Percentiles rank a stretch among this genome's conserved stretches.
Conservation (phyloP, 2,113 vertebrate species). For the Laterallus jamaicensis region DNA sequence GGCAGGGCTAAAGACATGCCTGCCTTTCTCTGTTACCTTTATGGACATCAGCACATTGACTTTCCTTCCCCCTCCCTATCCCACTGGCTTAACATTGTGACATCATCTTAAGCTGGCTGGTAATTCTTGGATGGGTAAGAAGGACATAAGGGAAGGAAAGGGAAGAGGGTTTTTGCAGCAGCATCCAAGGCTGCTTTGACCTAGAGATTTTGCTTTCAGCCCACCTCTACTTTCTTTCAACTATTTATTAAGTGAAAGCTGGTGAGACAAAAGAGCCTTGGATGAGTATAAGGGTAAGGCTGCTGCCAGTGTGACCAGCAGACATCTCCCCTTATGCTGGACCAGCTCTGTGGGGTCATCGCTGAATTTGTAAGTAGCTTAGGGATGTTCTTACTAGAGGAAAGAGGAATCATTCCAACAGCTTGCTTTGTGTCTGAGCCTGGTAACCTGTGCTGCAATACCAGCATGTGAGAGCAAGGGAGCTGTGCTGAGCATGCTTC, state of each 20-base stretch:
- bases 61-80: not conserved
- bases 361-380: not conserved
- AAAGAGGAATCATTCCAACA: not conserved
- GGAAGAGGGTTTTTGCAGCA: not conserved
- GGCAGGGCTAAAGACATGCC: not conserved
- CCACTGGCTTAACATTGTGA: not conserved
- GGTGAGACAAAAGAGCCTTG: not conserved
- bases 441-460: not conserved
- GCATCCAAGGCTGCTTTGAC: not conserved
- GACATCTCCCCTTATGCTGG: not conserved
- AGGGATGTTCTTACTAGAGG: not conserved
- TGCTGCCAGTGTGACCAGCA: not conserved
- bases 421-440: not conserved
- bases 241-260: not conserved
- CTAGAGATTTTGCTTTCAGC: not conserved
- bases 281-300: not conserved
- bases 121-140: not conserved
- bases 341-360: not conserved
- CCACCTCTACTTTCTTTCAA: not conserved
- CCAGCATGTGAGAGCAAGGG: not conserved
- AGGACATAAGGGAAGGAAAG: not conserved
- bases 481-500: not conserved
- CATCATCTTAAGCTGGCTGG: not conserved
- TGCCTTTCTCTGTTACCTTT: not conserved
- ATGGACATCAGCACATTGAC: not conserved